phyloP scores from a whole-genome alignment of 2,797 vertebrate genomes.

The Tangara arthus region DNA sequence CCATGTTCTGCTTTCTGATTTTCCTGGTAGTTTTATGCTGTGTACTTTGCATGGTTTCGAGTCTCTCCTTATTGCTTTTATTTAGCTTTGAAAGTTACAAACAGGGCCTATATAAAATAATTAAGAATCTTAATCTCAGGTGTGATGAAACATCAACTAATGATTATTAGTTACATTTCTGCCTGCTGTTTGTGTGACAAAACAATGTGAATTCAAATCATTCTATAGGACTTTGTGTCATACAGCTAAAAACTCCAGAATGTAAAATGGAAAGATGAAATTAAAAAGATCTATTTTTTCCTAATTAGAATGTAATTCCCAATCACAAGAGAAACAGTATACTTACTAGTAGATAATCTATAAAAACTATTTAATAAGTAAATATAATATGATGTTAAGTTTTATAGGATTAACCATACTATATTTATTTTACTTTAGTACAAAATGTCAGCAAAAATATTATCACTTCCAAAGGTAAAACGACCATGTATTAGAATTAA shows the following conservation, averaged over 20 bases:
- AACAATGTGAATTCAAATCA: not conserved
- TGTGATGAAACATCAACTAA: not conserved
- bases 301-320: not conserved
- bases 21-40: not conserved
- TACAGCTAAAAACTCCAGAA: not conserved
- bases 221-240: not conserved
- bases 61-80: not conserved
- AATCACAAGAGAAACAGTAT: not conserved
- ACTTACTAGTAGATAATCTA: not conserved
- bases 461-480: not conserved
- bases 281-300: not conserved
- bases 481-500: not conserved
- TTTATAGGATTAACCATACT: not conserved
- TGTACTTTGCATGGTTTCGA: not conserved
- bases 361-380: not conserved
- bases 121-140: not conserved
- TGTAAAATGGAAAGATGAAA: not conserved
- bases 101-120: not conserved
- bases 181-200: not conserved
- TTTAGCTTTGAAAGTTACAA: not conserved
- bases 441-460: not conserved
- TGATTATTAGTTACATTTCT: not conserved
- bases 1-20: not conserved
- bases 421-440: not conserved
- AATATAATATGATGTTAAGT: not conserved